phyloP scores from a whole-genome alignment of 2,797 vertebrate genomes.

The Zenarchopterus dispar region DNA sequence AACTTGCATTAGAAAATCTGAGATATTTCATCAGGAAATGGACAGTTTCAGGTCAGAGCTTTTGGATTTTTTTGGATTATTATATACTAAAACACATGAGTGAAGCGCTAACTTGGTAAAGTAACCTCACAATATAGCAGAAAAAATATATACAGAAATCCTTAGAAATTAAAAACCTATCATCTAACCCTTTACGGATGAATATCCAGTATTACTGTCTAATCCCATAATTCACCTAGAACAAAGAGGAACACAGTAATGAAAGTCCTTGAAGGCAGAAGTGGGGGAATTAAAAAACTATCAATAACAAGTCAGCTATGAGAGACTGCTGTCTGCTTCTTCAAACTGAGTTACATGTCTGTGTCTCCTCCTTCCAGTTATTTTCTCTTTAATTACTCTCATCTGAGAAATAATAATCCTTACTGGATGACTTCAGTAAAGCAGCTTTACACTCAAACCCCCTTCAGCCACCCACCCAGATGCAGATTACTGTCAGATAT shows the following conservation, averaged over 20 bases:
- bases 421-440: slow-evolving; percentile 73
- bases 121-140: too few relatives aligned
- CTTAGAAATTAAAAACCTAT: too few relatives aligned
- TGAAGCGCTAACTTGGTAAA: neutral
- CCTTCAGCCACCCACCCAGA: slow-evolving; percentile 65
- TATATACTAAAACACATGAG: too few relatives aligned
- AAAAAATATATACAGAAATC: too few relatives aligned
- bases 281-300: slow-evolving; percentile 22
- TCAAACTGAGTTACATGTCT: slow-evolving; percentile 10
- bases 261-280: slow-evolving; percentile 10
- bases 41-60: too few relatives aligned
- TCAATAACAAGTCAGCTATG: slow-evolving; percentile 8
- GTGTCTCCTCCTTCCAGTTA: slow-evolving; percentile 34
- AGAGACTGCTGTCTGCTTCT: slow-evolving; percentile 54
- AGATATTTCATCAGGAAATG: too few relatives aligned
- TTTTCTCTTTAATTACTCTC: slow-evolving; percentile 57
- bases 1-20: neutral
- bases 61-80: too few relatives aligned
- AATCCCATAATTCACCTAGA: neutral
- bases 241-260: neutral
- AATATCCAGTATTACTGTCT: neutral
- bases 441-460: slow-evolving; percentile 67
- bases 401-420: slow-evolving; percentile 72
- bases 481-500: slow-evolving; percentile 57
- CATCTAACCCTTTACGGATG: neutral